Percentiles rank a stretch among this genome's conserved stretches.
These are phyloP conservation scores for Monomorium pharaonis DNA, from an alignment of 1,140 invertebrate species.

Conservation along the genomic window DNA sequence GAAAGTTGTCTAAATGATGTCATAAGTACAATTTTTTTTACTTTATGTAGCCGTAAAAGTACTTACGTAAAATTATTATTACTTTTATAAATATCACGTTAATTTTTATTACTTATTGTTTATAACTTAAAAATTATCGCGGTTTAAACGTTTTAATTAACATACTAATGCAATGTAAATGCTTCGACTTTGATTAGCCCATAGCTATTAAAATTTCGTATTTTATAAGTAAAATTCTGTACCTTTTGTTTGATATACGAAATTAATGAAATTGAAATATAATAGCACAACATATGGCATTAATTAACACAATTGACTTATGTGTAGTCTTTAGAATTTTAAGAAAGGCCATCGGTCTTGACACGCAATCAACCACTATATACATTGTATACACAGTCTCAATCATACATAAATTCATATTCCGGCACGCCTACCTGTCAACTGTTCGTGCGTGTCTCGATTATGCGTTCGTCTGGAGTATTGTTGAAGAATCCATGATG, in stretches of 20 bases:
- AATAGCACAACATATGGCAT: background rate
- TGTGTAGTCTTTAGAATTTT: background rate
- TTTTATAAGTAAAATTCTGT: background rate
- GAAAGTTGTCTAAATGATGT: too few relatives aligned
- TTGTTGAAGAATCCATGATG: conserved; percentile 16
- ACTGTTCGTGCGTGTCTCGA: background rate
- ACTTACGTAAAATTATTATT: background rate
- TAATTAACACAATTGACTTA: background rate
- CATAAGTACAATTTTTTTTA: too few relatives aligned
- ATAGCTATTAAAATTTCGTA: background rate
- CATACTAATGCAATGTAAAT: background rate
- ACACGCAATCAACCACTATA: background rate
- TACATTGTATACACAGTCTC: background rate
- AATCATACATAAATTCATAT: conserved; percentile 39
- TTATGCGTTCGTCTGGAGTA: conserved; percentile 41
- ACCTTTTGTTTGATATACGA: background rate
- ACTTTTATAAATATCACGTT: background rate
- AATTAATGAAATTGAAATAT: background rate
- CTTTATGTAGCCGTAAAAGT: background rate
- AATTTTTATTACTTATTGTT: background rate
- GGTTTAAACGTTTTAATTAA: background rate
- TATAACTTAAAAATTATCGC: background rate
- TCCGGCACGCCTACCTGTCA: background rate
- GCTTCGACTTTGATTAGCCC: background rate
- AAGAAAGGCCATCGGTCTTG: background rate